phyloP scores from a whole-genome alignment of 1,140 invertebrate genomes.

The Bombus polaris region DNA sequence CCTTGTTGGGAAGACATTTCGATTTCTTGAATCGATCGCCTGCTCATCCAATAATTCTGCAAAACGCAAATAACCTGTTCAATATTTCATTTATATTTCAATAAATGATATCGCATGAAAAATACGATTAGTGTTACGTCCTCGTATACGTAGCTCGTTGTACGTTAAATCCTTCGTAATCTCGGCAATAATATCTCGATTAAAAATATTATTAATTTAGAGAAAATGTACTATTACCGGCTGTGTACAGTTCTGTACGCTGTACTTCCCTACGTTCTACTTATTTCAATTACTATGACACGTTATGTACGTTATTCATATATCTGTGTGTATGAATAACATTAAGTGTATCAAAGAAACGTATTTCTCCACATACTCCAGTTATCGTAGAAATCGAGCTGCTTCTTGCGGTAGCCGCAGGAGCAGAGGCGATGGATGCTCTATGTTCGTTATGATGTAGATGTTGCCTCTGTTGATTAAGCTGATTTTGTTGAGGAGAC shows the following conservation, averaged over 20 bases:
- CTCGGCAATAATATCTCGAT: background rate
- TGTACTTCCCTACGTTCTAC: too few relatives aligned
- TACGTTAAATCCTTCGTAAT: background rate
- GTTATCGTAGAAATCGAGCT: slow-evolving; percentile 72
- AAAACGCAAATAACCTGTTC: background rate
- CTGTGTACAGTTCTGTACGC: too few relatives aligned
- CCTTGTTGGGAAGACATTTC: slow-evolving; percentile 80
- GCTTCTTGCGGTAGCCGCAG: slow-evolving; percentile 64
- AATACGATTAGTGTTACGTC: background rate
- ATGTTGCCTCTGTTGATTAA: background rate
- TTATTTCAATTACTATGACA: too few relatives aligned
- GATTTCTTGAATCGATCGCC: slow-evolving; percentile 81
- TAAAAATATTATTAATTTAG: too few relatives aligned
- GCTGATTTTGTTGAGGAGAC: background rate
- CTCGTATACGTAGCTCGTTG: background rate
- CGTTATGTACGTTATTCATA: background rate
- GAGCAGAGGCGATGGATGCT: slow-evolving; percentile 72
- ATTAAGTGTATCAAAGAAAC: background rate
- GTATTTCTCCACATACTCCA: slow-evolving; percentile 59
- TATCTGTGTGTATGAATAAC: background rate
- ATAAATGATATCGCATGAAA: background rate
- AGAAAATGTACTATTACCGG: too few relatives aligned
- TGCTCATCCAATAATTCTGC: slow-evolving; percentile 80
- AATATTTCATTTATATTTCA: background rate
- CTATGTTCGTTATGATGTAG: slow-evolving; percentile 62